Percentiles rank a stretch among this genome's conserved stretches.
Evolutionary conservation across 2,113 vertebrate genomes (phyloP).

Genomic region (Galbula dea): DNA sequence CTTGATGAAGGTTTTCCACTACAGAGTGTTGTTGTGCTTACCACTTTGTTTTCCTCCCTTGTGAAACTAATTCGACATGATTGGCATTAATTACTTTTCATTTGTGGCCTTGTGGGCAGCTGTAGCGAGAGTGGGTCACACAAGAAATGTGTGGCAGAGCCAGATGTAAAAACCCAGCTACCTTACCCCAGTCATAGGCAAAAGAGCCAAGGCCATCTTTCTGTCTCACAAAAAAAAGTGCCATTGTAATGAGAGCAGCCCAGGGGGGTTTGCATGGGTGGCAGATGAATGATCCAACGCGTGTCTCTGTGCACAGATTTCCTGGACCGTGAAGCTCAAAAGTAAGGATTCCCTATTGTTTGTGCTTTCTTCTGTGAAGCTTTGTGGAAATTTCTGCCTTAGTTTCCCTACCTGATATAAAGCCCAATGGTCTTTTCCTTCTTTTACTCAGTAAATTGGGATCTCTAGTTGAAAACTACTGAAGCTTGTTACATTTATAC

Average conservation of each 20-base stretch:
- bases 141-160: not conserved
- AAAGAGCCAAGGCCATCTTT: not conserved
- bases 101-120: not conserved
- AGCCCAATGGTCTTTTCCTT: not conserved
- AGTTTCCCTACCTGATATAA: not conserved
- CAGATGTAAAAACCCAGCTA: not conserved
- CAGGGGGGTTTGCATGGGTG: not conserved
- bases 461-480: not conserved
- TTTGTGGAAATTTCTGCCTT: not conserved
- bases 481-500: not conserved
- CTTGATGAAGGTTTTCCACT: not conserved
- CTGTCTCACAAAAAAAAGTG: not conserved
- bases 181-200: not conserved
- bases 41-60: not conserved
- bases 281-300: not conserved
- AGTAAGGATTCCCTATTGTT: not conserved
- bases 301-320: not conserved
- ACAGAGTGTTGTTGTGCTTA: not conserved
- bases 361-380: not conserved
- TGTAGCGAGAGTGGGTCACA: not conserved
- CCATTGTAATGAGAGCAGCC: not conserved
- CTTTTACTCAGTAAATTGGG: not conserved
- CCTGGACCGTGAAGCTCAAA: not conserved
- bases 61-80: not conserved
- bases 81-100: not conserved